Evolutionary conservation across 2,113 vertebrate species (phyloP), one percentile per base, ranked within the genome.

Genomic region (Zosterops lateralis): DNA sequence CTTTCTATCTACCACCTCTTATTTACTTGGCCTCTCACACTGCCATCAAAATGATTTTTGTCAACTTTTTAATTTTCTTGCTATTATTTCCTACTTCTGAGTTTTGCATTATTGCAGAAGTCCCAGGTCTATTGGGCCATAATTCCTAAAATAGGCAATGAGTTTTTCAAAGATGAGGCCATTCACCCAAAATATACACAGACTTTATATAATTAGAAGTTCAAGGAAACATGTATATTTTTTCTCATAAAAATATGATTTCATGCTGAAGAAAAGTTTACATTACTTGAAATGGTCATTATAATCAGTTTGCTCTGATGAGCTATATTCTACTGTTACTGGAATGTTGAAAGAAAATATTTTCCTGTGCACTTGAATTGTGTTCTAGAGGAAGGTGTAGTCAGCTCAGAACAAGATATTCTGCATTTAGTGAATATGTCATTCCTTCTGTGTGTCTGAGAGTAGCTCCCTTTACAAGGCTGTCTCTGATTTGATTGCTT

Each of bases 101-200:
- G 18, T 74, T 83, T 62, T 79, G 12, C 8, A 20, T 32, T 66
- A 24, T 36, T 36, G 10, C 9, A 53, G 12, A 66, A 74, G 10
- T 21, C 2, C 1, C 14, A 61, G 1, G 48, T 34, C 9, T 36
- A 15, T 4, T 42, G n/a, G 19, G 10, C 28, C n/a, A 20, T 7
- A 74, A 31, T 7, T 4, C 6, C 3, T 53, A 11, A 66, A 65
- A 64, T 3, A 70, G 14, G 10, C 20, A 50, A 40, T 13, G 9
- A 44, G 7, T 11, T 90, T 90, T 78, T 53, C 38, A 18, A 70
- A 48, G 42, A 71, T 36, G 3, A 82, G 18, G 6, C 1, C 7
- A 31, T 28, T 54, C 7, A 12, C 8, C 73, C 16, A 70, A 72
- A 73, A 45, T 24, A 45, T 12, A 17, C 12, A 31, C 16, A 14